These are phyloP conservation scores for Drosophila rufa DNA, from an alignment of 1,140 invertebrate species.

Conservation along the genomic window DNA sequence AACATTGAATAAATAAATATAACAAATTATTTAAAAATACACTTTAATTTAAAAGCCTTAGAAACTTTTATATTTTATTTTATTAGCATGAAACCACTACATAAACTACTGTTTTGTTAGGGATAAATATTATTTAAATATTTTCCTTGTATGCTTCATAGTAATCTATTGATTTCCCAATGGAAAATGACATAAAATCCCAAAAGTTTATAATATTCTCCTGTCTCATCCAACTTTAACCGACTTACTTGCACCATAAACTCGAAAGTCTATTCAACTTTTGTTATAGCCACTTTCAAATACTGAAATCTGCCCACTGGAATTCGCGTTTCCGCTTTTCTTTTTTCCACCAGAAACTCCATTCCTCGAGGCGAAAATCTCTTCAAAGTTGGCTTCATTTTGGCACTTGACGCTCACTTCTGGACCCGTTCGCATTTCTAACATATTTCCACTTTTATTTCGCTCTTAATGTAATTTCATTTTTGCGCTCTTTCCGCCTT, in stretches of 20 bases:
- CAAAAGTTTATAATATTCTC: background rate
- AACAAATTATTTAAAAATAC: too few relatives aligned
- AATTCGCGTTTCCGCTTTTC: constrained; percentile 25
- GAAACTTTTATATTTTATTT: too few relatives aligned
- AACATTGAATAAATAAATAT: too few relatives aligned
- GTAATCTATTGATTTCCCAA: background rate
- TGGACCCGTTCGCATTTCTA: constrained; percentile 56
- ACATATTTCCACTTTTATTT: constrained; percentile 76
- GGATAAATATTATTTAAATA: too few relatives aligned
- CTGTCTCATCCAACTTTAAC: background rate
- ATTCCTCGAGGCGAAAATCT: constrained; percentile 36
- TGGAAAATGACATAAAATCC: background rate
- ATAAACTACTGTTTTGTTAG: too few relatives aligned
- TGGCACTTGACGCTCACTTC: constrained; percentile 55
- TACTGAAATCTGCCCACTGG: constrained; percentile 29
- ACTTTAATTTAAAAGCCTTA: too few relatives aligned
- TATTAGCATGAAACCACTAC: too few relatives aligned
- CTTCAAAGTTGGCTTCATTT: constrained; percentile 70
- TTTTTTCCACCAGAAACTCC: constrained; percentile 3
- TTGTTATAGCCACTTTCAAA: constrained; percentile 52
- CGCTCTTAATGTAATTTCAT: constrained; percentile 76
- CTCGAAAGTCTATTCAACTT: constrained; percentile 31
- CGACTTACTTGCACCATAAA: background rate
- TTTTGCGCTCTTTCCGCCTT: constrained; percentile 49
- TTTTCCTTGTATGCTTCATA: too few relatives aligned